Evolutionary conservation across 2,888 invertebrate genomes (phyloP), one percentile per base, ranked within the genome.

Genomic region (Mechanitis messenoides): DNA sequence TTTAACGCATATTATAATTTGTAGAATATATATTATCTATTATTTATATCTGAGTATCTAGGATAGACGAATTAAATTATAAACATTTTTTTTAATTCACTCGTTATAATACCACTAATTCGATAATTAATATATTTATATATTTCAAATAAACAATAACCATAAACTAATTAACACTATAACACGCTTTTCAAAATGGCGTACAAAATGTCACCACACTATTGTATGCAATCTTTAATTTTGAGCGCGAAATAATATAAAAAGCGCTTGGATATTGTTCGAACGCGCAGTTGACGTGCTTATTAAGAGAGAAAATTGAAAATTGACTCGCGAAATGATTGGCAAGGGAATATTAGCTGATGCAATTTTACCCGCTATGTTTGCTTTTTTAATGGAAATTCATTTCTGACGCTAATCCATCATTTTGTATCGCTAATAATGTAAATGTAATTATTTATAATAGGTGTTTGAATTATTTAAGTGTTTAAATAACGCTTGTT

Each of bases 221-320:
- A 46, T 33, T 55, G 59, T 61, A 35, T 42, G 59, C 50, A 50
- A 50, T 50, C 31, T 50, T 50, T 50, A 50, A 50, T 50, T 50
- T 31, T 31, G 50, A 50, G 47, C 60, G 58, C 54, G 64, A 61
- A 69, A 65, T 70, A 69, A 68, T 69, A 69, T 66, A 67, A 69
- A 65, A 70, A 70, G 47, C 58, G 60, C 58, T 61, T 60, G 63
- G 61, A 61, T 61, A 85, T 84, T 85, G 85, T 85, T 76, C 73
- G 73, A 71, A 77, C 75, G 79, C 79, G 79, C 72, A 72, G 77
- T 71, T 86, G 89, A 86, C 88, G 84, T 79, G 81, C 85, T 87
- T 89, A 89, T 90, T 89, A 89, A 81, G 74, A 75, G 83, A 78
- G 85, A 80, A 88, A 87, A 88, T 87, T 87, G 88, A 86, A 89